Conservation (phyloP, 2,113 vertebrate genomes). For the Fulica atra region DNA sequence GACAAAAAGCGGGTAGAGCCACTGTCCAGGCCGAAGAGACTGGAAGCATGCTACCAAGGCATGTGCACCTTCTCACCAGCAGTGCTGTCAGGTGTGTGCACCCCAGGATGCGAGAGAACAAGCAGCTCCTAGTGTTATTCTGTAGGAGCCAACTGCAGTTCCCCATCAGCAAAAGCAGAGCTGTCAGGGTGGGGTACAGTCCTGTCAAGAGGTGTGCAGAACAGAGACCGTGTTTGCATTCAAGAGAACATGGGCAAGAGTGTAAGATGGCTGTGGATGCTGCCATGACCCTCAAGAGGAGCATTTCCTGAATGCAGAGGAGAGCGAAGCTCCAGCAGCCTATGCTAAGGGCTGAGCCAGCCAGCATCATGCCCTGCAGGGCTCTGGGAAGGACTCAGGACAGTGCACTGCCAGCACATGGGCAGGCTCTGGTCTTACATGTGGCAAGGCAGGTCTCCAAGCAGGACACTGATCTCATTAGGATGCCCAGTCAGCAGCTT, state of each 20-base stretch:
- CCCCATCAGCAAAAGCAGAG: background rate
- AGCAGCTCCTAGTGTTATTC: background rate
- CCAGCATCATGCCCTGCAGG: background rate
- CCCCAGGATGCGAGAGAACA: background rate
- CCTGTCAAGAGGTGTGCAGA: background rate
- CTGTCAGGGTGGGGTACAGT: background rate
- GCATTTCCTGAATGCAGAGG: background rate
- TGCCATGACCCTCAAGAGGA: background rate
- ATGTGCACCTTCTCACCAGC: background rate
- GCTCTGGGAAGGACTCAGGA: background rate
- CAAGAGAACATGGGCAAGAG: background rate
- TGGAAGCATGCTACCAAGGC: background rate
- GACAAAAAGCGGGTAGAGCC: background rate
- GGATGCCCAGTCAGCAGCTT: slow-evolving; percentile 88
- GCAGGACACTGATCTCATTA: slow-evolving; percentile 83
- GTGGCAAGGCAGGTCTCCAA: slow-evolving; percentile 86
- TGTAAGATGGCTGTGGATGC: background rate
- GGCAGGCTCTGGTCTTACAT: slow-evolving; percentile 80
- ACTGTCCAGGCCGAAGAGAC: background rate
- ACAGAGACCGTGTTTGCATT: background rate
- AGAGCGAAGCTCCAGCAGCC: background rate
- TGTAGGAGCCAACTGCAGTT: background rate
- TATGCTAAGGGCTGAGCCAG: background rate
- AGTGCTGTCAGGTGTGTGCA: background rate
- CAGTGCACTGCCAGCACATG: background rate